A percentile compares a stretch with the other conserved stretches of the same genome.
Conservation (phyloP, 2,888 invertebrate genomes). For the Orthosia cruda region DNA sequence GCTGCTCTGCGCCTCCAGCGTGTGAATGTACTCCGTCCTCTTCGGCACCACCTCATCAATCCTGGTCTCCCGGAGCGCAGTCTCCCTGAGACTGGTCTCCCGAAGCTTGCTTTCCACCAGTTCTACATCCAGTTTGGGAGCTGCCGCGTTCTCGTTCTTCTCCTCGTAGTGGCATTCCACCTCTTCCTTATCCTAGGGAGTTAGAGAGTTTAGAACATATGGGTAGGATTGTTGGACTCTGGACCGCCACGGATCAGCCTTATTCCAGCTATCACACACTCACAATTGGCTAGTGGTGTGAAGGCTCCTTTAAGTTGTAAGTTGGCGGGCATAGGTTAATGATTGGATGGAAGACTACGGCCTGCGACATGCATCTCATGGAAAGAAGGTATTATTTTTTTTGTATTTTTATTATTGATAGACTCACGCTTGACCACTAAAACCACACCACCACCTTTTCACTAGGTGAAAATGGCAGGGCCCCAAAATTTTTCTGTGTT, state of each 20-base stretch:
- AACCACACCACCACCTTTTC: no score
- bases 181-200: constrained; percentile 86
- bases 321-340: not conserved
- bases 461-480: not conserved
- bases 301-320: not conserved
- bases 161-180: constrained; percentile 90
- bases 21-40: constrained; percentile 87
- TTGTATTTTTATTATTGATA: no score
- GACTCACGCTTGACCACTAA: no score
- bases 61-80: constrained; percentile 92
- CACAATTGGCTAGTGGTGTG: not conserved
- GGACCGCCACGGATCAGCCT: not conserved
- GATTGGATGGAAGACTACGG: constrained; percentile 5
- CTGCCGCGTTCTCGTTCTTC: constrained; percentile 86
- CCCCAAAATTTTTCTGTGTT: not conserved
- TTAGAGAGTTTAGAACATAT: constrained; percentile 21
- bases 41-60: constrained; percentile 92
- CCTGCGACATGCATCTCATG: constrained; percentile 3
- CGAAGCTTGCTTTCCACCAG: constrained; percentile 82
- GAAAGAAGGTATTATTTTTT: no score
- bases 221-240: not conserved
- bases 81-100: constrained; percentile 73
- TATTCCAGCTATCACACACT: not conserved
- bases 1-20: constrained; percentile 90
- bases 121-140: constrained; percentile 82